A percentile compares a stretch with the other conserved stretches of the same genome.
Evolutionary conservation across 2,888 invertebrate genomes (phyloP).

Genomic region (Chrysopilus asiliformis): DNA sequence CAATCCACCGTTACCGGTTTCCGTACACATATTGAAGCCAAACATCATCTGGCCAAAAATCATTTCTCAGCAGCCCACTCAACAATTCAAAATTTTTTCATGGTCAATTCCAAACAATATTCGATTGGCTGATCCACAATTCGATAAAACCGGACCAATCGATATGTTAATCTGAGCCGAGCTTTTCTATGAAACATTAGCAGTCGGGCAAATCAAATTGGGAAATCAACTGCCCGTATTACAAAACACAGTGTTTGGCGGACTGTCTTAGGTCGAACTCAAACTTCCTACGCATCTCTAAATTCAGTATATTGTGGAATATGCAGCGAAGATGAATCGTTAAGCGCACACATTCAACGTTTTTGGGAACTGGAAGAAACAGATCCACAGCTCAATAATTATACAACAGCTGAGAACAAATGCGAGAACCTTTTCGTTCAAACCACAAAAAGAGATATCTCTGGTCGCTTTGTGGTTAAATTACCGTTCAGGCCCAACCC

Average conservation of each 20-base stretch:
- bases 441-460: no score
- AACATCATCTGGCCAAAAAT: conserved; percentile 1
- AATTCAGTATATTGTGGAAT: no score
- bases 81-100: neutral
- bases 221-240: neutral
- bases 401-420: no score
- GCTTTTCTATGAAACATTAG: neutral
- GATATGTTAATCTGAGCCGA: no score
- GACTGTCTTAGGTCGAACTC: neutral
- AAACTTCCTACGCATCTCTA: no score
- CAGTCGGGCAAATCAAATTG: neutral
- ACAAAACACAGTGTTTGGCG: neutral
- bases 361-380: no score
- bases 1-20: neutral
- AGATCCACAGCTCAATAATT: no score
- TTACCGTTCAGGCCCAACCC: no score
- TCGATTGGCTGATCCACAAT: neutral
- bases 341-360: no score
- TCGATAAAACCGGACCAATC: neutral
- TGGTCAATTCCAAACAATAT: neutral
- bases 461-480: no score
- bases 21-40: neutral
- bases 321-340: no score
- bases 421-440: no score
- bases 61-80: neutral